These are phyloP conservation scores for Emys orbicularis DNA, from an alignment of 2,797 vertebrate genomes.

Conservation along the genomic window DNA sequence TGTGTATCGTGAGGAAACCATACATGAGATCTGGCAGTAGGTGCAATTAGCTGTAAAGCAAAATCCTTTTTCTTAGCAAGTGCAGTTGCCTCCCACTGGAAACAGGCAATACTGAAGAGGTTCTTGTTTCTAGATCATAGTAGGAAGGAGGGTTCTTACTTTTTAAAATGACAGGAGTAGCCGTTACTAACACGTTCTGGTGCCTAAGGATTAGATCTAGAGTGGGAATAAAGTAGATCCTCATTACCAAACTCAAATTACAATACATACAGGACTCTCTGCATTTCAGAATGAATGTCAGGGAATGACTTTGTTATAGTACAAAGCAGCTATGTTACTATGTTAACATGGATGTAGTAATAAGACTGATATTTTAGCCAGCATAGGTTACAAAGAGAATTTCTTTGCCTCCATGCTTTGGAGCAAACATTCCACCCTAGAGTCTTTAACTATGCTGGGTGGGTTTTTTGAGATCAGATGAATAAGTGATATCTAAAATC, in stretches of 20 bases:
- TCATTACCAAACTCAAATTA: slow-evolving; percentile 53
- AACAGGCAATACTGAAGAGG: slow-evolving; percentile 8
- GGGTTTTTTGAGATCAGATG: slow-evolving; percentile 3
- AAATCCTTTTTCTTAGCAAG: slow-evolving; percentile 5
- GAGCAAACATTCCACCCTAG: slow-evolving; percentile 48
- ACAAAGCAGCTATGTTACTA: not conserved
- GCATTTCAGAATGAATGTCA: slow-evolving; percentile 8
- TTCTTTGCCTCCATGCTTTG: slow-evolving; percentile 25
- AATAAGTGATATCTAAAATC: slow-evolving; percentile 37
- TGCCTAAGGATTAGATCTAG: slow-evolving; percentile 57
- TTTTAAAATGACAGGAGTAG: slow-evolving; percentile 68
- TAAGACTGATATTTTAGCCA: not conserved
- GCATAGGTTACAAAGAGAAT: not conserved
- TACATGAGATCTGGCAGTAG: not conserved
- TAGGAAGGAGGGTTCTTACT: slow-evolving; percentile 55
- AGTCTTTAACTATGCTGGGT: not conserved
- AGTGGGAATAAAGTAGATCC: slow-evolving; percentile 62
- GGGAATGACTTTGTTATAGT: not conserved
- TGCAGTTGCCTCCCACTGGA: slow-evolving; percentile 20
- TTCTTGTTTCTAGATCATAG: slow-evolving; percentile 51
- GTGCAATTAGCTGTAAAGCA: slow-evolving; percentile 33
- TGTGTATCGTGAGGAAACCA: not conserved
- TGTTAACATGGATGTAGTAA: slow-evolving; percentile 45
- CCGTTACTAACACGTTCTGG: slow-evolving; percentile 55
- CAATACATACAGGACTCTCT: slow-evolving; percentile 34